Percentiles rank a stretch among this genome's conserved stretches.
Conservation (phyloP, 23 tunicate species). For the Aplidium turbinatum region DNA sequence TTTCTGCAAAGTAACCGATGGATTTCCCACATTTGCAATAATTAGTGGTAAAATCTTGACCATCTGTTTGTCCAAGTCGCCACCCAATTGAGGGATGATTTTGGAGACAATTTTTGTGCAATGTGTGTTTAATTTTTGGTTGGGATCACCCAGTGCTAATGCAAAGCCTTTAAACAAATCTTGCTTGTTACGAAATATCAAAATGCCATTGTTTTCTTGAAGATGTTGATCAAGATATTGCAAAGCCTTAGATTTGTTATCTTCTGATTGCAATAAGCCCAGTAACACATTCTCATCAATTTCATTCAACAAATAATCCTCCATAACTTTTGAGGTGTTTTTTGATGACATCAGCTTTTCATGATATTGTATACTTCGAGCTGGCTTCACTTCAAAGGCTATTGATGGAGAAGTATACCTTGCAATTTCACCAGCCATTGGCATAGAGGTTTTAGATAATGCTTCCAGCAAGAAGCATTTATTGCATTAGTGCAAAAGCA, state of each 20-base stretch:
- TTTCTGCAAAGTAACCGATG: conserved; percentile 45
- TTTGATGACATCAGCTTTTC: conserved; percentile 17
- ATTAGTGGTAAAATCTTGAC: conserved; percentile 44
- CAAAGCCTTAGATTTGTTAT: conserved; percentile 37
- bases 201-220: conserved; percentile 57
- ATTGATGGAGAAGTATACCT: conserved; percentile 30
- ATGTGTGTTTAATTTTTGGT: conserved; percentile 25
- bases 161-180: conserved; percentile 62
- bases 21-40: conserved; percentile 64
- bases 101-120: conserved; percentile 82
- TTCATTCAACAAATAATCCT: conserved; percentile 51
- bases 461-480: conserved; percentile 12
- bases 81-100: conserved; percentile 71
- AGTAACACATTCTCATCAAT: conserved; percentile 55
- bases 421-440: conserved; percentile 56
- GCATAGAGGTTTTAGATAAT: neutral
- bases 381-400: conserved; percentile 26
- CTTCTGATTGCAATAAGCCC: conserved; percentile 34
- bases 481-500: too few relatives aligned
- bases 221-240: conserved; percentile 55
- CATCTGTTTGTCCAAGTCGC: conserved; percentile 72
- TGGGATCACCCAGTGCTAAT: conserved; percentile 43
- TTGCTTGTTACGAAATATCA: conserved; percentile 57
- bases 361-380: conserved; percentile 8
- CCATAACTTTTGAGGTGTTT: conserved; percentile 47